phyloP scores from a whole-genome alignment of 30 jellyfish, hydroid and myxozoan species.

The Sanderia malayensis region DNA sequence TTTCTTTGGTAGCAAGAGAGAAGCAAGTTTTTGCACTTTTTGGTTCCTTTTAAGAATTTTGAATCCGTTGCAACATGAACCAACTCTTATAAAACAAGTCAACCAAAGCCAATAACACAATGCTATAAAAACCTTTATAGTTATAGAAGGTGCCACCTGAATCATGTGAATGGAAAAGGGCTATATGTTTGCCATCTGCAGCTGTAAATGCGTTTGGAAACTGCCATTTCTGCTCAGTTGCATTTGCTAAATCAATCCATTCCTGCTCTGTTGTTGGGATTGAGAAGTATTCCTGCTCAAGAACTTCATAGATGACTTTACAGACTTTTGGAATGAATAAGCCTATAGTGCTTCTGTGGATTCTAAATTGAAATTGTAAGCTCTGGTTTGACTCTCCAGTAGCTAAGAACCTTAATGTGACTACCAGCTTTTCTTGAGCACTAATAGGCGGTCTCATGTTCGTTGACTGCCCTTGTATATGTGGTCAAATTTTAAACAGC shows the following conservation, averaged over 20 bases:
- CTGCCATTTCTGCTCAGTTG: slow-evolving; percentile 32
- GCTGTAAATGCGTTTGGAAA: slow-evolving; percentile 37
- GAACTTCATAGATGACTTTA: slow-evolving; percentile 2
- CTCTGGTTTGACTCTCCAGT: slow-evolving; percentile 24
- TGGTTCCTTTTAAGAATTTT: too few species aligned
- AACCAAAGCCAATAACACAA: slow-evolving; percentile 8
- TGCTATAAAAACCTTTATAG: slow-evolving; percentile 35
- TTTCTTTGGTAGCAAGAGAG: too few species aligned
- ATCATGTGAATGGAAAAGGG: slow-evolving; percentile 14
- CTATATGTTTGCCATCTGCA: slow-evolving; percentile 47
- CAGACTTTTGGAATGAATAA: slow-evolving; percentile 21
- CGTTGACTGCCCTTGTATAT: slow-evolving; percentile 10
- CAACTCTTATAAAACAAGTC: too few species aligned
- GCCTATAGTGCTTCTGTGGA: slow-evolving; percentile 10
- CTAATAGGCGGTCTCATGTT: slow-evolving; percentile 21
- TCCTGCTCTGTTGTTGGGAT: slow-evolving; percentile 29
- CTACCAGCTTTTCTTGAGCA: slow-evolving; percentile 42
- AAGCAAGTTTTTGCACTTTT: too few species aligned
- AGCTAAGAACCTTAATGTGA: slow-evolving; percentile 39
- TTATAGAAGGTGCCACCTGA: slow-evolving; percentile 24
- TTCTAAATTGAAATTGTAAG: slow-evolving; percentile 31
- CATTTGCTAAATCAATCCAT: slow-evolving; percentile 13
- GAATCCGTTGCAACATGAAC: too few species aligned
- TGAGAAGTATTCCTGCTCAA: background rate
- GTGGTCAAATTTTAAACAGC: slow-evolving; percentile 16